Base-by-base conservation (phyloP, 1,140 invertebrate species). In the Parasteatoda tepidariorum region DNA sequence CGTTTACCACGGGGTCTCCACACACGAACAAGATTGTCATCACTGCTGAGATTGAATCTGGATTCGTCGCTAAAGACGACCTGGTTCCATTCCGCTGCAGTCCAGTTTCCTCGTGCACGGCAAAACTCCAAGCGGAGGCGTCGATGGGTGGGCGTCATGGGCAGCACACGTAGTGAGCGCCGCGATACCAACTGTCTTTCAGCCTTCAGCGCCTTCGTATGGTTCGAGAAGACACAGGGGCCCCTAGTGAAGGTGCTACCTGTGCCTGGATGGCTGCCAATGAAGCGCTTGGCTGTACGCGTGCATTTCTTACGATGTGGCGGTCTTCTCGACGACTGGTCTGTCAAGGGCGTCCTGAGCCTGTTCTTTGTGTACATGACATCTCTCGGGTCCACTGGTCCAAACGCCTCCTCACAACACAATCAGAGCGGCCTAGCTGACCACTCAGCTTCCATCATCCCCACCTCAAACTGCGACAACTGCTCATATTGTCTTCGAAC, bases 11-110 rank as follows among this genome's bases (percentile, higher is more conserved):
- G 15, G 26, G 2, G 1, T 15, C 41, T 71, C 26, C 11, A 71
- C 26, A 54, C 4, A 54, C 48, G 24, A 55, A 71, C 38, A 71
- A 3, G 26, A 55, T 31, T 55, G 24, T 71, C 64, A 67, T 67
- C 31, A 34, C 2, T 38, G 31, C 31, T 11, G 0, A 67, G 3
- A 67, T 24, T 67, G 68, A 71, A 71, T 7, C 68, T 55, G 13
- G 38, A 71, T 71, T 71, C 48, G 24, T 71, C 48, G 38, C 22
- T 55, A 15, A 71, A 71, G n/a, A 71, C 41, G 18, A 55, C 28
- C 24, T 30, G 41, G 68, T 71, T 71, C 38, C 41, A 71, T 54
- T 55, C 68, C 68, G 41, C 15, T 5, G 7, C 38, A 71, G 68
- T 68, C 66, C 38, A 48, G 4, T 48, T 4, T 4, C 38, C 2